Evolutionary conservation across 2,113 vertebrate species (phyloP), one percentile per base, ranked within the genome.

Genomic region (Embiotoca jacksoni): DNA sequence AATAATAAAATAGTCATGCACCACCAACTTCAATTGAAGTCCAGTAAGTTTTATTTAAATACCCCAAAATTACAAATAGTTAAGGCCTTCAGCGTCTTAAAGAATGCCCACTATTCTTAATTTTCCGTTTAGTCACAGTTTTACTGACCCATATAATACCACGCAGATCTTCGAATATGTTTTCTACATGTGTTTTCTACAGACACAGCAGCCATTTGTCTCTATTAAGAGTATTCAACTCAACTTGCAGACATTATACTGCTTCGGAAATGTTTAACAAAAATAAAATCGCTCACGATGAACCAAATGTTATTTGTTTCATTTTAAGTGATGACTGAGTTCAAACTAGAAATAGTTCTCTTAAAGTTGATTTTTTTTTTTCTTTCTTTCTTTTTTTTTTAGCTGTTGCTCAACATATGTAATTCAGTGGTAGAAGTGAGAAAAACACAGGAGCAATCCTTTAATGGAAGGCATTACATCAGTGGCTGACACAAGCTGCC

Each of bases 381-480:
- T 23, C 23, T 23, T 23, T 23, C 23, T 23, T 23, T n/a, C n/a
- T 23, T 23, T 33, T 58, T 57, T 36, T 8, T 23, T 30, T 62
- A 9, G 4, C 31, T 30, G 32, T 16, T 8, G n/a, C 10, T 33
- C 7, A 33, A 10, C 33, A n/a, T 6, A 41, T 23, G 16, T 10
- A 23, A 49, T 6, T 30, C 32, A 55, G 10, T 8, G 35, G 35
- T 37, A 7, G 30, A 16, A 9, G 62, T 16, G 31, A 53, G 30
- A 3, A 75, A 64, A 77, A 49, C 39, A 44, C 35, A 11, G 54
- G n/a, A 37, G 16, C 31, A 39, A 55, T 30, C 65, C 55, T 75
- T 54, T 59, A 56, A 33, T 30, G 1, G 50, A 61, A 31, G 1
- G 0, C 60, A 69, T 83, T 60, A 72, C 80, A 78, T 88, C 80